These are phyloP conservation scores for Brenthis daphne DNA, from an alignment of 2,888 invertebrate species.

Conservation along the genomic window DNA sequence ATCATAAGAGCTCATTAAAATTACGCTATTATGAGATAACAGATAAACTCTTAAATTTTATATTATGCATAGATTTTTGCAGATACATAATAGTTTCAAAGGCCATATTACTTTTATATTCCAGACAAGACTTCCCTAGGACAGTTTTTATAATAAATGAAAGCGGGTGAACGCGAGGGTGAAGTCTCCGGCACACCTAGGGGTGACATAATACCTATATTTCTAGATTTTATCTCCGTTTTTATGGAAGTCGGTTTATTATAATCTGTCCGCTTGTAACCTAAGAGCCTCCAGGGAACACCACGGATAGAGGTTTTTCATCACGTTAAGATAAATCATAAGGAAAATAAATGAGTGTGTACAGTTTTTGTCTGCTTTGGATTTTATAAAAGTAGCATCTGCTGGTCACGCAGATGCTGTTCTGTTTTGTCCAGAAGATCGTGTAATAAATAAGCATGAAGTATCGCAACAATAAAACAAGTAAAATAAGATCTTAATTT, in stretches of 20 bases:
- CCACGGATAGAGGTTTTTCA: constrained; percentile 1
- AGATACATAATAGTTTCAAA: background rate
- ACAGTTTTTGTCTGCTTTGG: background rate
- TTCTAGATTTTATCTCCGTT: constrained; percentile 28
- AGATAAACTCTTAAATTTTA: background rate
- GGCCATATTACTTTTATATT: constrained; percentile 5
- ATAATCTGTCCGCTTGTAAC: constrained; percentile 28
- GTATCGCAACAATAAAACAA: too few relatives aligned
- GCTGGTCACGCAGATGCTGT: too few relatives aligned
- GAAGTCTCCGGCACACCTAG: constrained; percentile 13
- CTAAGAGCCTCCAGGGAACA: constrained; percentile 13
- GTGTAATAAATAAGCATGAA: too few relatives aligned
- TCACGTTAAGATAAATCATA: constrained; percentile 16
- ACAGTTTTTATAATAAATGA: constrained; percentile 24
- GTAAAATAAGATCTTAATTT: too few relatives aligned
- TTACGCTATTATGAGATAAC: too few relatives aligned
- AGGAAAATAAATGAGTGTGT: background rate
- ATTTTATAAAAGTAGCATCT: too few relatives aligned
- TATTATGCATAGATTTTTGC: background rate
- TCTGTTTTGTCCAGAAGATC: too few relatives aligned
- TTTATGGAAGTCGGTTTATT: constrained; percentile 29
- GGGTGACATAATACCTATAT: constrained; percentile 23
- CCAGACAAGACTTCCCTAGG: constrained; percentile 9
- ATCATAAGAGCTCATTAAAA: too few relatives aligned
- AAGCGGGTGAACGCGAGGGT: background rate